Conservation (phyloP, 2,888 invertebrate species). For the Exephanes ischioxanthus region DNA sequence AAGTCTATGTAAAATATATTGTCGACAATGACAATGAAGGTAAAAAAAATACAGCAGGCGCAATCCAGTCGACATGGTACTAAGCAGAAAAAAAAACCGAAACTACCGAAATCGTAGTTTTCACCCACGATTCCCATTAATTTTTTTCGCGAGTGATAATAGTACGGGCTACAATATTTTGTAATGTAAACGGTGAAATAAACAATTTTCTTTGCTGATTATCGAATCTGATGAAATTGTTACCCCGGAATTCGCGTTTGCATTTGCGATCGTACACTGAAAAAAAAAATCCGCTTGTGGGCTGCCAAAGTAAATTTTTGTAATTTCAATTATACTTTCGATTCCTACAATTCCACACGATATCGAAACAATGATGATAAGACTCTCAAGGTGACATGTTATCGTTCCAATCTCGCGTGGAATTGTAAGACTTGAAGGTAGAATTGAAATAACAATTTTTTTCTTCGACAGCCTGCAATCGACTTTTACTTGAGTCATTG, state of each 20-base stretch:
- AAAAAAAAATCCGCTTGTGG: background rate
- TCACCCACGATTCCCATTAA: background rate
- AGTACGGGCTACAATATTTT: slow-evolving; percentile 72
- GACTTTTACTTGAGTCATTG: too few relatives aligned
- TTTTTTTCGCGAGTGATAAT: slow-evolving; percentile 16
- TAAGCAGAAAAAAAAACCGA: slow-evolving; percentile 50
- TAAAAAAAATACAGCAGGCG: slow-evolving; percentile 49
- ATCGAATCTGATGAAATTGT: slow-evolving; percentile 26
- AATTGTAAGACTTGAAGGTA: too few relatives aligned
- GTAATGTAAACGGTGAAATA: slow-evolving; percentile 73
- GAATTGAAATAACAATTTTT: too few relatives aligned
- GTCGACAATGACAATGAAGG: slow-evolving; percentile 16
- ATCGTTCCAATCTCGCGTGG: too few relatives aligned
- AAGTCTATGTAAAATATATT: slow-evolving; percentile 71
- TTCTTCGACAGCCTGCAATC: too few relatives aligned
- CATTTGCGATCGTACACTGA: background rate
- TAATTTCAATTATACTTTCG: too few relatives aligned
- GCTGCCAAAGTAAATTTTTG: too few relatives aligned
- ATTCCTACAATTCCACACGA: too few relatives aligned
- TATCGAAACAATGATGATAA: too few relatives aligned
- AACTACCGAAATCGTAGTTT: slow-evolving; percentile 57
- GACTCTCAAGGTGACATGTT: too few relatives aligned
- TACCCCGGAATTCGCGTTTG: background rate
- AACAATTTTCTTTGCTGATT: slow-evolving; percentile 51
- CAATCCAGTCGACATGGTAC: slow-evolving; percentile 67